These are phyloP conservation scores for Balanococcus diminutus DNA, from an alignment of 2,888 invertebrate species.

Conservation along the genomic window DNA sequence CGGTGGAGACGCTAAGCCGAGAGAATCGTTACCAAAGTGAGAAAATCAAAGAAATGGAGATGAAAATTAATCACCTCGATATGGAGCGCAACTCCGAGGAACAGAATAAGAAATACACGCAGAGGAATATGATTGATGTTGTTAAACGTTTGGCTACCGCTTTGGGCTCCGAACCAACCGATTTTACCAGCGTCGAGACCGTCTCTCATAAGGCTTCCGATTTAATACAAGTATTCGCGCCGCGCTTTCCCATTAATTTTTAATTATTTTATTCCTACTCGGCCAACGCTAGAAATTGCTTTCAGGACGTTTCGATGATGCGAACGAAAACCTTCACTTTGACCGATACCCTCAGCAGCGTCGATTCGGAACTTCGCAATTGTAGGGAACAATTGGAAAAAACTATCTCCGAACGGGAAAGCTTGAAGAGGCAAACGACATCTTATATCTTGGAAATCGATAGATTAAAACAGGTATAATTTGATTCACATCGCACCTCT, in stretches of 20 bases:
- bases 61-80: constrained; percentile 75
- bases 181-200: constrained; percentile 67
- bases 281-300: background rate
- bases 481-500: no score
- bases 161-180: constrained; percentile 68
- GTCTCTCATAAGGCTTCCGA: constrained; percentile 79
- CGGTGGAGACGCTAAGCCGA: constrained; percentile 75
- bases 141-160: constrained; percentile 74
- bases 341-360: constrained; percentile 67
- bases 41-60: constrained; percentile 76
- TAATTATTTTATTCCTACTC: background rate
- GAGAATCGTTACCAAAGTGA: constrained; percentile 77
- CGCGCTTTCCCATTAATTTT: background rate
- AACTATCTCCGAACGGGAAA: constrained; percentile 73
- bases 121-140: constrained; percentile 72
- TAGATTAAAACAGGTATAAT: constrained; percentile 69
- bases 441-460: constrained; percentile 74
- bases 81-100: constrained; percentile 75
- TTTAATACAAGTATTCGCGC: constrained; percentile 69
- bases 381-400: constrained; percentile 73
- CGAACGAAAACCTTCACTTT: constrained; percentile 40
- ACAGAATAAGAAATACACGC: constrained; percentile 75
- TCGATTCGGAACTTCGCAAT: constrained; percentile 71
- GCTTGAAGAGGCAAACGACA: constrained; percentile 75
- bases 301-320: constrained; percentile 43